Evolutionary conservation across 1,140 invertebrate genomes (phyloP), one percentile per base, ranked within the genome.

Genomic region (Bombus affinis): DNA sequence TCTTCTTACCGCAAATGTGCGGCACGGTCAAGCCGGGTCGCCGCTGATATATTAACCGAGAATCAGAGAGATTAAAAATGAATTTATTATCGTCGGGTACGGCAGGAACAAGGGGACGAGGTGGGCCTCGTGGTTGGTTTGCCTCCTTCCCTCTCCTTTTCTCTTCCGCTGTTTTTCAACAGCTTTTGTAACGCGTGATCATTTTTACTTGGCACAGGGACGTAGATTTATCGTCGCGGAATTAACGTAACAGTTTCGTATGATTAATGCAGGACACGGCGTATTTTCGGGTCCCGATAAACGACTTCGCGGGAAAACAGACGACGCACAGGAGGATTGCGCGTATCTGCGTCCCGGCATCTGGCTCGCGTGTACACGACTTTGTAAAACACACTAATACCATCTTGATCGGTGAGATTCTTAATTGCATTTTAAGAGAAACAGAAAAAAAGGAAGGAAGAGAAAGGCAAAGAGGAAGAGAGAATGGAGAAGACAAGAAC

Each of bases 1-100:
- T 70, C 62, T 85, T 77, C 85, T 72, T 47, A 85, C 89, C 89
- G 85, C 88, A 89, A 90, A 90, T 84, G 84, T 80, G 87, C 86
- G 39, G 66, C 73, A 75, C 85, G 85, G 78, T 82, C 75, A 66
- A 81, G 73, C 75, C 39, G 83, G 59, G 72, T 62, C 74, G 77
- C n/a, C 84, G 88, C 72, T 89, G 83, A 90, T 89, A 90, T 53
- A 80, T 86, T 86, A 82, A 71, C 88, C 81, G 77, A 70, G 81
- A 84, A 84, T 81, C 78, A 22, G 70, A 74, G 53, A 81, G 84
- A 85, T 85, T 85, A 85, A 85, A 85, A 85, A 85, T 85, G 84
- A 81, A 85, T 85, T 85, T 85, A 85, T 85, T 81, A 81, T 81
- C 71, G 57, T 68, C 71, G 70, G 59, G 15, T 32, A 13, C 28